A percentile compares a stretch with the other conserved stretches of the same genome.
Conservation (phyloP, 2,113 vertebrate genomes). For the Leptocoma aspasia region DNA sequence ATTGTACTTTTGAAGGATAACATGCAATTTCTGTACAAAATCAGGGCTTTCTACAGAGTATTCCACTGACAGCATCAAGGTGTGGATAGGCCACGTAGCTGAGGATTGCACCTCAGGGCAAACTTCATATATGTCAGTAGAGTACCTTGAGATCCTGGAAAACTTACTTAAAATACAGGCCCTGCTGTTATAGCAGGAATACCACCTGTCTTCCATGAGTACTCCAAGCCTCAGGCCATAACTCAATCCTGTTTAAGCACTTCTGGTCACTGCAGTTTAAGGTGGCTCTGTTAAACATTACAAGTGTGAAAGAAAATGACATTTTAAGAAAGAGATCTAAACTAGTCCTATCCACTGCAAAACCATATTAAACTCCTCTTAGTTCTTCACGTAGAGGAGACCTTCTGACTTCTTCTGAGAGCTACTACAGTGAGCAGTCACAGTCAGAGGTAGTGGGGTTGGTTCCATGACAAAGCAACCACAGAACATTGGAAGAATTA, state of each 20-base stretch:
- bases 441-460: background rate
- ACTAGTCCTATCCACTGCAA: background rate
- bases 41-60: background rate
- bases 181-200: background rate
- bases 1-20: background rate
- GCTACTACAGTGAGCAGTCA: background rate
- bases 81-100: accelerated
- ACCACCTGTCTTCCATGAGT: background rate
- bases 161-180: background rate
- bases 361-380: background rate
- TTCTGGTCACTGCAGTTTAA: background rate
- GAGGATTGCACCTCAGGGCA: background rate
- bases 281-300: background rate
- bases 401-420: background rate
- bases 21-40: background rate
- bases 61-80: background rate
- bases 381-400: background rate
- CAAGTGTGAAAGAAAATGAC: background rate
- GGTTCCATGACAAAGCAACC: background rate
- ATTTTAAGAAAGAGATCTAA: background rate
- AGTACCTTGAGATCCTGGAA: background rate
- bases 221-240: background rate
- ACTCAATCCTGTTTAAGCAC: background rate
- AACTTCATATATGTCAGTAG: background rate
- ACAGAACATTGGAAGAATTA: background rate